Base-by-base conservation (phyloP, 2,888 invertebrate species). In the Tachina lurida region DNA sequence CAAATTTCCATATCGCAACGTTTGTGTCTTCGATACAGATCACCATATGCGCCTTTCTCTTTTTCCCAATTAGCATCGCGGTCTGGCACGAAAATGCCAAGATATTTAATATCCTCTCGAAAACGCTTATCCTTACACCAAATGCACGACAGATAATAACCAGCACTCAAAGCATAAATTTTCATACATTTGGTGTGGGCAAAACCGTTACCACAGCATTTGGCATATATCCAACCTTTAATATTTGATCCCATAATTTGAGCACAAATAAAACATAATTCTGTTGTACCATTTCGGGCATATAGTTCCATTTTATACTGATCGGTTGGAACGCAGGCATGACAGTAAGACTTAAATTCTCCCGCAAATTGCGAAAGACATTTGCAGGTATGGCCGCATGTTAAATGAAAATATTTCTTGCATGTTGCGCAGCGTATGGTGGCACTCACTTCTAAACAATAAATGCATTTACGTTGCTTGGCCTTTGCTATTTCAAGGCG, bases 41-140 rank as follows among this genome's bases (percentile, higher is more conserved):
- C 97, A 0, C 94, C 93, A 91, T 95, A 97, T 0, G 97, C 96
- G 15, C 95, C 95, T 79, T 94, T 95, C n/a, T 95, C 91, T 1
- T 58, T 87, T 90, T 97, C 97, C 97, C 97, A 97, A 0, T 95
- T 94, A 0, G 97, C 97, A 90, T 97, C 97, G 87, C 96, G 96
- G 92, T 88, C 93, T 31, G 91, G 91, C 41, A 91, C 92, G 83
- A 90, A 92, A 0, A 92, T 85, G 0, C 92, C 91, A 41, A 89
- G 89, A 12, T 81, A 71, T 0, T 90, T 90, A 2, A 92, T 87
- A 1, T 88, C 78, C 0, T 92, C 88, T 0, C 90, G 92, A 63
- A 92, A 92, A 0, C 81, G 67, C 17, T 84, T 81, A 0, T 87
- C 86, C 0, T 89, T 87, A 22, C 92, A 92, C 92, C 92, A 92